Evolutionary conservation across 2,113 vertebrate genomes (phyloP).

Genomic region (Laterallus jamaicensis): DNA sequence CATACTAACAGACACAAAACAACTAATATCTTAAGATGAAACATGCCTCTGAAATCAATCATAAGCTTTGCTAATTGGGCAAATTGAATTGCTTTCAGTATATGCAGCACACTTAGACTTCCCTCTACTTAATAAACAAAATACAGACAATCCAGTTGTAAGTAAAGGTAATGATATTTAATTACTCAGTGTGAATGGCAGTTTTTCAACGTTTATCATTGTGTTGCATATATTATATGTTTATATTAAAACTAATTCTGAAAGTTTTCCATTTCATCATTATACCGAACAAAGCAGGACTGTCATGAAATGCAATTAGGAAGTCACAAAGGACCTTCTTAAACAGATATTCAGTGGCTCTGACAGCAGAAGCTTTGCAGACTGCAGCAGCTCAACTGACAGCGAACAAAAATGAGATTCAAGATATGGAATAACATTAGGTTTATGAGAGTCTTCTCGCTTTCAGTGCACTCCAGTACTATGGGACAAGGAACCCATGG

Average conservation of each 20-base stretch:
- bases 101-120: neutral
- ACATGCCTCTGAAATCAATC: neutral
- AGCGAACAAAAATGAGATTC: neutral
- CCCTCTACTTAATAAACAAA: neutral
- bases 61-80: neutral
- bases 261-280: constrained; percentile 3
- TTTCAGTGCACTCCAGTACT: neutral
- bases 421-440: neutral
- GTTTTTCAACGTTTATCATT: neutral
- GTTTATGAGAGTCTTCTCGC: neutral
- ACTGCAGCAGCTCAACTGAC: neutral
- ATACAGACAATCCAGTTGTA: neutral
- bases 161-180: constrained; percentile 21
- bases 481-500: neutral
- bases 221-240: neutral
- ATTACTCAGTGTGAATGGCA: neutral
- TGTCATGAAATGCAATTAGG: constrained; percentile 38
- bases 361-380: constrained; percentile 1
- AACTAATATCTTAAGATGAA: neutral
- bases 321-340: constrained; percentile 23
- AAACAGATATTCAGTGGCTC: neutral
- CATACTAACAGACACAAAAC: neutral
- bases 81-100: constrained; percentile 1
- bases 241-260: constrained; percentile 43
- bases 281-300: constrained; percentile 14